Base-by-base conservation (phyloP, 1,140 invertebrate genomes). In the Meloidogyne chitwoodi region DNA sequence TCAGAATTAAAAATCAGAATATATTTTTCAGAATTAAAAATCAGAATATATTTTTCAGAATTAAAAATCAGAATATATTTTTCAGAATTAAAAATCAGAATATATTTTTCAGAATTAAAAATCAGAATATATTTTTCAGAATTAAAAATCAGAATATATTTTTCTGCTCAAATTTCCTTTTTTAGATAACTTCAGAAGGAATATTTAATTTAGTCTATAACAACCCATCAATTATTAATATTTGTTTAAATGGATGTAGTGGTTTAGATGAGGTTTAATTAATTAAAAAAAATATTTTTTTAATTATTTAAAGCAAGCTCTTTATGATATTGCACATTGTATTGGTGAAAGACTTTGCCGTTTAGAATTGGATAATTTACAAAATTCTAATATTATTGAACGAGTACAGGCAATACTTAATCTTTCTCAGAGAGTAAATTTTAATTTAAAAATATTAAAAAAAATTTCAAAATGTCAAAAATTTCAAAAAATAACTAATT, bases 241-340 rank as follows among this genome's bases (percentile, higher is more conserved):
- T 86, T 41, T 87, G 81, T 65, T 70, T 86, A 44, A 86, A 87
- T 68, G 48, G 81, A 41, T 86, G 84, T 77, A 61, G 74, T 24
- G 76, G 75, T 22, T 76, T 86, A 8, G 84, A 87, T 61, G 84
- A 86, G n/a, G 71, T 73, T 16, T 29, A 22, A 70, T 16, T 3
- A 2, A 24, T 16, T 16, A 8, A 19, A 62, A 19, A 62, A 63
- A 19, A 70, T 19, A 14, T 29, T 68, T 68, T 10, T 12, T 22
- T 24, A 48, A 72, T 62, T 62, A 34, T 29, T 64, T 31, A 34
- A 14, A 73, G 73, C 82, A 83, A 66, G 84, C 80, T 0, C 79
- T 86, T 11, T 86, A 86, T 63, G 85, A 83, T 65, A 86, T 86
- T 38, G 85, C 84, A 12, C 77, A 82, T 65, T 81, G 77, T 38